phyloP scores from a whole-genome alignment of 2,113 vertebrate species.

The Otolemur garnettii region DNA sequence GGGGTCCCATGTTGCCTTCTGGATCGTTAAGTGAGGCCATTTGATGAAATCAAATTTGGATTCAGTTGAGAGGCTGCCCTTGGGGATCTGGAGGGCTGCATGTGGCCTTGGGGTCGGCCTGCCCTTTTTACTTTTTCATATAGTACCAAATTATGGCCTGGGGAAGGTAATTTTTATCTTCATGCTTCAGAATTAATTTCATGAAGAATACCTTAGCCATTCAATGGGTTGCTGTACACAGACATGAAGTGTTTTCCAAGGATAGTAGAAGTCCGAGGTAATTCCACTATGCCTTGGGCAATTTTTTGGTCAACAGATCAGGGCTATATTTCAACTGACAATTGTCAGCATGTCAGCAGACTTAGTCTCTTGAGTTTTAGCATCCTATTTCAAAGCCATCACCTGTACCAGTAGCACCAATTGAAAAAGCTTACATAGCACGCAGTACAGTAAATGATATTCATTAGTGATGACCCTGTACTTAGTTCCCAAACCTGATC shows the following conservation, averaged over 20 bases:
- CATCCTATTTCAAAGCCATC: constrained; percentile 46
- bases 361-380: constrained; percentile 40
- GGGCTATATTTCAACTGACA: neutral
- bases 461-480: constrained; percentile 25
- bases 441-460: neutral
- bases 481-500: constrained; percentile 18
- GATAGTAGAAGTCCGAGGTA: constrained; percentile 3
- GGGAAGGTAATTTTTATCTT: neutral
- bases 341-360: neutral
- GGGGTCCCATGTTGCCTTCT: too few relatives aligned
- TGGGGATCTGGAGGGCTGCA: too few relatives aligned
- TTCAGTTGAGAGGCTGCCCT: too few relatives aligned
- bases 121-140: neutral
- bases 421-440: neutral
- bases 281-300: neutral
- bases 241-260: neutral
- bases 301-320: constrained; percentile 27
- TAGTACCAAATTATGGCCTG: neutral
- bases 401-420: neutral
- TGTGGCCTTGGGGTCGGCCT: neutral
- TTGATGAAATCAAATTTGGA: too few relatives aligned
- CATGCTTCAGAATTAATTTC: neutral
- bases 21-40: too few relatives aligned
- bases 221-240: neutral
- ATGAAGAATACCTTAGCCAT: neutral